Conservation (phyloP, 2,113 vertebrate genomes). For the Ploceus nigricollis region DNA sequence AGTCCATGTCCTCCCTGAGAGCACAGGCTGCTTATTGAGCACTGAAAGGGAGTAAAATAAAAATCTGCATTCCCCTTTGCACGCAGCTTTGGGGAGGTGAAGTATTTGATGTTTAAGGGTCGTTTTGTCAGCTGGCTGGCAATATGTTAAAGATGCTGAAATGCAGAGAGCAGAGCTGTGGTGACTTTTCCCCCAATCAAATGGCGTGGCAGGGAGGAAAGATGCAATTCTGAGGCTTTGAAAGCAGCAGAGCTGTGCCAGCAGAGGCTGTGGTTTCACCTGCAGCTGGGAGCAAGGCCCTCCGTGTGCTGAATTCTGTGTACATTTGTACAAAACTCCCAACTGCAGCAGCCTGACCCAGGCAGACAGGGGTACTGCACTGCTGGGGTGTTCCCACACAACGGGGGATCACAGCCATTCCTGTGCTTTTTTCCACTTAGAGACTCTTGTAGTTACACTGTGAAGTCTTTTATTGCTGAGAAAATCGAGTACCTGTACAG, state of each 20-base stretch:
- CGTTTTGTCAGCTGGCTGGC: background rate
- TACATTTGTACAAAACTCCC: background rate
- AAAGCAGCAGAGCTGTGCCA: background rate
- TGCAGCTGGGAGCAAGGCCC: background rate
- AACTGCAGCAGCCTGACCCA: background rate
- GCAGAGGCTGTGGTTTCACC: background rate
- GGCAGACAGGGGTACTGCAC: background rate
- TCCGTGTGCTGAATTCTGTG: background rate
- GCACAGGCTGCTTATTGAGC: background rate
- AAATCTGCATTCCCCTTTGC: background rate
- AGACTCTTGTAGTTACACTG: background rate
- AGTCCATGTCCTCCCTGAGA: background rate
- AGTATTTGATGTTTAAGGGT: background rate
- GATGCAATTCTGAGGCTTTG: background rate
- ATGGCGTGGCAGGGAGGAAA: background rate
- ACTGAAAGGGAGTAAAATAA: background rate
- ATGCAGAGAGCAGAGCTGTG: background rate
- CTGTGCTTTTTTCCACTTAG: background rate
- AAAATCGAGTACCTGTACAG: background rate
- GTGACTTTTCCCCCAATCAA: background rate
- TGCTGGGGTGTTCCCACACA: background rate
- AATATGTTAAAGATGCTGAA: background rate
- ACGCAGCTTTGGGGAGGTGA: background rate
- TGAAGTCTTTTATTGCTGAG: background rate
- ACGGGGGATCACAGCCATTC: rapidly evolving